These are phyloP conservation scores for Pseudopodoces humilis DNA, from an alignment of 2,113 vertebrate species.

Conservation along the genomic window DNA sequence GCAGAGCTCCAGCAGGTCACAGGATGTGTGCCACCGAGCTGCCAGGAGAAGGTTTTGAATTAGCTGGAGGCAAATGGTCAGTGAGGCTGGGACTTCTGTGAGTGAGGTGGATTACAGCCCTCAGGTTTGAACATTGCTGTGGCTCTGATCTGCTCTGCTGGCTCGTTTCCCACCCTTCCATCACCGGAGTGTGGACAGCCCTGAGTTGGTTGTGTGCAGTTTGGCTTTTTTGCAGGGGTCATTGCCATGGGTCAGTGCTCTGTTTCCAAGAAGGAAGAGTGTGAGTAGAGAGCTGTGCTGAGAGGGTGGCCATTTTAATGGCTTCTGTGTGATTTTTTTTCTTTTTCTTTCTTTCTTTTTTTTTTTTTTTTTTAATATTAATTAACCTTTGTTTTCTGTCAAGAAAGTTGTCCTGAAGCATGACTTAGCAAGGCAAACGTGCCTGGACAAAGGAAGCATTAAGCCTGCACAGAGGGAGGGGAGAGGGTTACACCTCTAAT, in stretches of 20 bases:
- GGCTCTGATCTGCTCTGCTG: background rate
- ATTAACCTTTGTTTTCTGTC: slow-evolving; percentile 60
- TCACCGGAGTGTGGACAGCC: background rate
- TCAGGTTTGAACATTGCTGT: background rate
- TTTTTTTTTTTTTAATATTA: background rate
- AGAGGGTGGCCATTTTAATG: slow-evolving; percentile 43
- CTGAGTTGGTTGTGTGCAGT: background rate
- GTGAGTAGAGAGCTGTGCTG: background rate
- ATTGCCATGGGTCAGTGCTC: background rate
- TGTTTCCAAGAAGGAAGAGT: background rate
- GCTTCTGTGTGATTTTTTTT: background rate
- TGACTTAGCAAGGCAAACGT: slow-evolving; percentile 38
- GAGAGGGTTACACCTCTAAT: slow-evolving; percentile 69
- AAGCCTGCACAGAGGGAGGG: slow-evolving; percentile 48
- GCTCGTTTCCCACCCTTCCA: background rate
- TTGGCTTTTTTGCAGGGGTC: background rate
- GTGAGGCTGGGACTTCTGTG: background rate
- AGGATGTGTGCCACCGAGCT: background rate
- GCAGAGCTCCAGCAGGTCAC: background rate
- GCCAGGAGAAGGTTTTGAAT: background rate
- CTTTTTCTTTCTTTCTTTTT: background rate
- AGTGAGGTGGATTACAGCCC: background rate
- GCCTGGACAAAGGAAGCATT: slow-evolving; percentile 56
- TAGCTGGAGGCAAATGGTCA: background rate
- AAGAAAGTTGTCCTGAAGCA: slow-evolving; percentile 51